Conservation (phyloP, 1,140 invertebrate species). For the Cotesia glomerata region DNA sequence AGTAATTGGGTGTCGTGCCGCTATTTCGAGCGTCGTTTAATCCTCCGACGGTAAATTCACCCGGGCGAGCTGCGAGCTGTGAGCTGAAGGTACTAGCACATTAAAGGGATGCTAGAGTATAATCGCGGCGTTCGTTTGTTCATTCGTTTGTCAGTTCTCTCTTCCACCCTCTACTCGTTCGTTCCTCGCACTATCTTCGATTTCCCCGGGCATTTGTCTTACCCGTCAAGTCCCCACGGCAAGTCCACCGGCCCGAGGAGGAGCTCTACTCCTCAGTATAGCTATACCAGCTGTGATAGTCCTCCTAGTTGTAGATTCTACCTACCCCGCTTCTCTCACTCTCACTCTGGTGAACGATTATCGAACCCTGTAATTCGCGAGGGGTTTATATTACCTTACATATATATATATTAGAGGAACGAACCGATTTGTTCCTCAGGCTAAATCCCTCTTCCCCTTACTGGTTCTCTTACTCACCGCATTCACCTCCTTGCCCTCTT, state of each 20-base stretch:
- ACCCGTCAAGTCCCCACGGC: background rate
- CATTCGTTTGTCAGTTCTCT: background rate
- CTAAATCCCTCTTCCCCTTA: background rate
- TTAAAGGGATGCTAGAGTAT: background rate
- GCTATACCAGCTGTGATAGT: no score
- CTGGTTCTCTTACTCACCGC: background rate
- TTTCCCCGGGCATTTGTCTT: conserved; percentile 9
- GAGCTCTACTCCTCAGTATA: no score
- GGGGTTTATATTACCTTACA: conserved; percentile 1
- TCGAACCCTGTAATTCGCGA: conserved; percentile 5
- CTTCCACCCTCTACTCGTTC: background rate
- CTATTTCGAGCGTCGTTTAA: conserved; percentile 5
- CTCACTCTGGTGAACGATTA: conserved; percentile 1
- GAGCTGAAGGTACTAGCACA: background rate
- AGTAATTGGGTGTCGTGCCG: conserved; percentile 1
- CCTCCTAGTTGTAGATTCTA: no score
- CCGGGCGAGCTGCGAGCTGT: background rate
- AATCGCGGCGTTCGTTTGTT: background rate
- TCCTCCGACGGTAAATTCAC: background rate
- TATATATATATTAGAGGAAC: background rate
- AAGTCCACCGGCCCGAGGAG: background rate
- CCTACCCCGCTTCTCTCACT: no score
- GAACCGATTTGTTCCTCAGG: background rate
- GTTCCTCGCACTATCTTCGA: conserved; percentile 5
- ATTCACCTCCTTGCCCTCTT: background rate